A percentile compares a stretch with the other conserved stretches of the same genome.
phyloP scores from a whole-genome alignment of 2,888 invertebrate species.

The Tigriopus californicus region DNA sequence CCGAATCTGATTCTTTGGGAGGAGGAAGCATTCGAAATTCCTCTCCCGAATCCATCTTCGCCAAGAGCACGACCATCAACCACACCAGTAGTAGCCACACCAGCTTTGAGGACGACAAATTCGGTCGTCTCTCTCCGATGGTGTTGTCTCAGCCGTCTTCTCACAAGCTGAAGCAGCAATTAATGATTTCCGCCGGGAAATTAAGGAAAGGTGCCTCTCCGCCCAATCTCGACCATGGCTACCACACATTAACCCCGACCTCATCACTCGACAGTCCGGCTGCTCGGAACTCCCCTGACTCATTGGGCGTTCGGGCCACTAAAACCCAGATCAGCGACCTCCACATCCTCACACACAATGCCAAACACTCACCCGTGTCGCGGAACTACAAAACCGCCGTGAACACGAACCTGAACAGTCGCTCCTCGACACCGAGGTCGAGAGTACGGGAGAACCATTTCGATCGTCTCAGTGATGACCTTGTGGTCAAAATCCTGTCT shows the following conservation, averaged over 20 bases:
- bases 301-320: constrained; percentile 13
- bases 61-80: not conserved
- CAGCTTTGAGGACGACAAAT: not conserved
- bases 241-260: constrained; percentile 1
- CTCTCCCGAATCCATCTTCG: constrained; percentile 1
- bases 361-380: not conserved
- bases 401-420: not conserved
- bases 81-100: not conserved
- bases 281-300: not conserved
- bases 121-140: not conserved
- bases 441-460: constrained; percentile 25
- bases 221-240: not conserved
- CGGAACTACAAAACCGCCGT: too few relatives aligned
- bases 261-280: not conserved
- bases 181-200: not conserved
- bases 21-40: not conserved
- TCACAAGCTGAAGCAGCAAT: not conserved
- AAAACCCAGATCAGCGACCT: constrained; percentile 2
- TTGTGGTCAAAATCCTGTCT: constrained; percentile 46
- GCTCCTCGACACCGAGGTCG: not conserved
- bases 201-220: too few relatives aligned
- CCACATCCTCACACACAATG: not conserved
- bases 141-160: not conserved
- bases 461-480: constrained; percentile 44
- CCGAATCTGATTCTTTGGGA: constrained; percentile 9